phyloP scores from a whole-genome alignment of 2,797 vertebrate genomes.

The Poliocrania exsul region DNA sequence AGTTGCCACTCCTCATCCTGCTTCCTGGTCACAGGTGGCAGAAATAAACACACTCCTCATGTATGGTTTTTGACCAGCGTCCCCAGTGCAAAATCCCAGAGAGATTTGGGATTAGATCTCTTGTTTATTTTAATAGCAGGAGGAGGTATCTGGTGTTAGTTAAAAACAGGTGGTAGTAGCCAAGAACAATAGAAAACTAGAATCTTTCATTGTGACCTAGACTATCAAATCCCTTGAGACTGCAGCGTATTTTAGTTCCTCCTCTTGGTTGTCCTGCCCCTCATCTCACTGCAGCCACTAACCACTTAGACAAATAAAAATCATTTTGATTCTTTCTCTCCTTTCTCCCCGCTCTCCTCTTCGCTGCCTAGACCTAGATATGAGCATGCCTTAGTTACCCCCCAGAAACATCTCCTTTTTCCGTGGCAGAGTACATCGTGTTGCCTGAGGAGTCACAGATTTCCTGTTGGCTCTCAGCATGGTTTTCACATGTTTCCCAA shows the following conservation, averaged over 20 bases:
- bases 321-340: background rate
- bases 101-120: background rate
- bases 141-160: background rate
- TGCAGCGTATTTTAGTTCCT: background rate
- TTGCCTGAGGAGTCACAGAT: conserved; percentile 40
- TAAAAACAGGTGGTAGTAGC: background rate
- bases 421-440: background rate
- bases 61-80: background rate
- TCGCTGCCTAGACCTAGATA: background rate
- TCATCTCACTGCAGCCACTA: background rate
- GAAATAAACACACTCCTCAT: background rate
- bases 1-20: background rate
- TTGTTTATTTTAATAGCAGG: background rate
- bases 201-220: background rate
- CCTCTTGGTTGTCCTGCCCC: background rate
- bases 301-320: background rate
- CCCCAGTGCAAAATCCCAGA: background rate
- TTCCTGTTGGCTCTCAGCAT: conserved; percentile 22
- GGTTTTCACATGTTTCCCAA: conserved; percentile 2
- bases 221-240: background rate
- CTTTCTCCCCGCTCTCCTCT: background rate
- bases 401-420: background rate
- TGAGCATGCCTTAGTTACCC: background rate
- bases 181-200: background rate
- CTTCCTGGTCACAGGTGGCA: background rate